Base-by-base conservation (phyloP, 2,888 invertebrate species). In the Strigamia crassipes region DNA sequence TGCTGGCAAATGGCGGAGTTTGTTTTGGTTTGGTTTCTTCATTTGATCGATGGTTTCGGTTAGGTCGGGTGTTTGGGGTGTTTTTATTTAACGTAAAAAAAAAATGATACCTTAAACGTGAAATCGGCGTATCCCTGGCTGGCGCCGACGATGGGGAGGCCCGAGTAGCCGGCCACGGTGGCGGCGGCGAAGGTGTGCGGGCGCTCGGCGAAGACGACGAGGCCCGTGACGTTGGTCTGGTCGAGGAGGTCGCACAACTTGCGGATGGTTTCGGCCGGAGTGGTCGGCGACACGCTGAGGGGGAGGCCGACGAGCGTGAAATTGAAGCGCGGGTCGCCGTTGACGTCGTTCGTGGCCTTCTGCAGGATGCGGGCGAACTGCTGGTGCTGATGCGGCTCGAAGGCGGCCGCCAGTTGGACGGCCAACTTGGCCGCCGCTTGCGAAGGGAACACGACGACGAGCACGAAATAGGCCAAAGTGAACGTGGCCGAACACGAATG, bases 71-170 rank as follows among this genome's bases (percentile, higher is more conserved):
- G n/a, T n/a, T n/a, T n/a, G n/a, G n/a, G n/a, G n/a, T n/a, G n/a
- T n/a, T n/a, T n/a, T n/a, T n/a, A n/a, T n/a, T n/a, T n/a, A n/a
- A n/a, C n/a, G n/a, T n/a, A n/a, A n/a, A n/a, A n/a, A n/a, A n/a
- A n/a, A n/a, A n/a, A n/a, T n/a, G n/a, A n/a, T n/a, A 83, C 83
- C 83, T 81, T 83, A 56, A 73, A 83, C 34, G 66, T 23, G 34
- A 79, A 38, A 31, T 83, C 81, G 12, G 38, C 51, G 46, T 77
- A 79, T 0, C 81, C 81, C 31, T 73, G 79, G n/a, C 81, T 77
- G 12, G 77, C n/a, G 1, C 83, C 83, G 31, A 83, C 23, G 18
- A 83, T 61, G n/a, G 83, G 83, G 4, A 83, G 23, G 12, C 79
- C 83, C 13, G 83, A 82, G 41, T 51, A 81, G 8, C 83, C 83